Conservation (phyloP, 2,797 vertebrate species). For the Spea hammondii region DNA sequence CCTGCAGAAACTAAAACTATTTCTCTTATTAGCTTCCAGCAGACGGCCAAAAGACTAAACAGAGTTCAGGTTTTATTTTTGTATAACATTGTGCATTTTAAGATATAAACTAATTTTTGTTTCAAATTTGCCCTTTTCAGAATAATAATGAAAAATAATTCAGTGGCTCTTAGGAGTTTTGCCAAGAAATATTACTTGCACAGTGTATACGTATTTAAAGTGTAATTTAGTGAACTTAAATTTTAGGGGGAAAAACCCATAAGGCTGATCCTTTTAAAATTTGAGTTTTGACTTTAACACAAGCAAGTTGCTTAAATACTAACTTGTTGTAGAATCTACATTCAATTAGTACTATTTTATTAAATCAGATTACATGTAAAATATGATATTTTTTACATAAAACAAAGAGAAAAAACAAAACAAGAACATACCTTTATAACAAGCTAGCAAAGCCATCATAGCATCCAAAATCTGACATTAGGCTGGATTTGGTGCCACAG, state of each 20-base stretch:
- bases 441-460: too few species aligned
- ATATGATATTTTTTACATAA: too few species aligned
- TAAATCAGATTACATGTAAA: too few species aligned
- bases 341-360: background rate
- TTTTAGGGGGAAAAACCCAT: background rate
- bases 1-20: constrained; percentile 52
- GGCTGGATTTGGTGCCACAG: too few species aligned
- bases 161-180: constrained; percentile 41
- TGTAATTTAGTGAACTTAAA: constrained; percentile 13
- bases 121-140: constrained; percentile 53
- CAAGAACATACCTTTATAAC: too few species aligned
- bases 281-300: background rate
- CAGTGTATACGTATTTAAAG: constrained; percentile 3
- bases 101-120: constrained; percentile 53
- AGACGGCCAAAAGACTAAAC: constrained; percentile 51
- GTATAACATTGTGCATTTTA: constrained; percentile 55
- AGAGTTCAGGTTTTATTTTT: constrained; percentile 52
- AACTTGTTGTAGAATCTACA: background rate
- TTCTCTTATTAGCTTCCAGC: constrained; percentile 56
- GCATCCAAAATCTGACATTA: too few species aligned
- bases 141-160: constrained; percentile 50
- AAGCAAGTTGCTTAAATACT: background rate
- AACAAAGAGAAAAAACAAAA: too few species aligned
- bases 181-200: constrained; percentile 52
- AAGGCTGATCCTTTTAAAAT: constrained; percentile 1